phyloP scores from a whole-genome alignment of 2,113 vertebrate genomes.

The Albula goreensis region DNA sequence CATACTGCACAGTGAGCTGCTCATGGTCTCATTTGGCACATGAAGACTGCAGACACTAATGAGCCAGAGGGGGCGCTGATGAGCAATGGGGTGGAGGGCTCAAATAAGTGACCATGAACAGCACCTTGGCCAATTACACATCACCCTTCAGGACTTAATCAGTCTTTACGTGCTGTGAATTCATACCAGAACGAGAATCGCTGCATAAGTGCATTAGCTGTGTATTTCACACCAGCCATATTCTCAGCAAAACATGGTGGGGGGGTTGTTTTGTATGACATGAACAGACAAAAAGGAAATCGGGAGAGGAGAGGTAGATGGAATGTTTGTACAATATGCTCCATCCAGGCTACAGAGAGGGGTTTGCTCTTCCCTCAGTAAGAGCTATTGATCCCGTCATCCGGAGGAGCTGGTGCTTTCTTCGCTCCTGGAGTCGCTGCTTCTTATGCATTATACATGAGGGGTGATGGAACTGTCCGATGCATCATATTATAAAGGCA shows the following conservation, averaged over 20 bases:
- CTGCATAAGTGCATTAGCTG: no score
- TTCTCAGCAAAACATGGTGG: not conserved
- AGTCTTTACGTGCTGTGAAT: not conserved
- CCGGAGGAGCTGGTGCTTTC: not conserved
- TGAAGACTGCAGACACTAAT: no score
- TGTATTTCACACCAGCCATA: not conserved
- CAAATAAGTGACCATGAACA: no score
- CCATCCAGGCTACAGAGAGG: not conserved
- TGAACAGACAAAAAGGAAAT: not conserved
- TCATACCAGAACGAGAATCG: no score
- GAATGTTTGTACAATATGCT: not conserved
- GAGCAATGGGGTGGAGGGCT: no score
- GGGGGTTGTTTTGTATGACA: not conserved
- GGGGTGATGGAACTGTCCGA: not conserved
- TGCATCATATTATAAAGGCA: not conserved
- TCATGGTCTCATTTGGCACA: no score
- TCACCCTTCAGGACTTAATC: not conserved
- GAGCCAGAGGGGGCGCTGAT: no score
- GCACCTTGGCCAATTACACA: no score
- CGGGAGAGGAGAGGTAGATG: not conserved
- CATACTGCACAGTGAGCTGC: no score
- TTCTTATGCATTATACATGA: not conserved
- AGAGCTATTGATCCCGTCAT: not conserved
- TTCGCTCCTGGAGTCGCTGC: not conserved
- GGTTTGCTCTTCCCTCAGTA: not conserved